Evolutionary conservation across 2,797 vertebrate species (phyloP).

Genomic region (Rallus crepitans): DNA sequence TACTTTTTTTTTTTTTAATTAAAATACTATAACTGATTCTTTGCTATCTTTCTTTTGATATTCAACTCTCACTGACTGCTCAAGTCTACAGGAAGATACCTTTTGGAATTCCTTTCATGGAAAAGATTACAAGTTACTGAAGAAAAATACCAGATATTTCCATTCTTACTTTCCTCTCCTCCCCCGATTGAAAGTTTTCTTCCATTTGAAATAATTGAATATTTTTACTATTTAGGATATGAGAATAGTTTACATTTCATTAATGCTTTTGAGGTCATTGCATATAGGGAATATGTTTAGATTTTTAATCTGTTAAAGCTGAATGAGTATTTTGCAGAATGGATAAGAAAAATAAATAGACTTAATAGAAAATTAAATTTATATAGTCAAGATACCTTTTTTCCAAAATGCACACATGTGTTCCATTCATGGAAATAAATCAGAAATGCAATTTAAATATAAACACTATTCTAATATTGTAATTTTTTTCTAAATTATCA

Average conservation of each 20-base stretch:
- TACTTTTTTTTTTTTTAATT: neutral
- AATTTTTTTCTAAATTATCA: neutral
- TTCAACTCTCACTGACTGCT: neutral
- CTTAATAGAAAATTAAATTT: neutral
- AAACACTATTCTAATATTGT: neutral
- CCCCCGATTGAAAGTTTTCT: neutral
- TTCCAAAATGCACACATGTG: neutral
- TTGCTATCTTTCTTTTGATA: neutral
- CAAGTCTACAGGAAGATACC: neutral
- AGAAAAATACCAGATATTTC: neutral
- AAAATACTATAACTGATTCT: neutral
- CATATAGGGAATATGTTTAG: neutral
- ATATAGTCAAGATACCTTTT: neutral
- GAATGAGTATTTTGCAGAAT: neutral
- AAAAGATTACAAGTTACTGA: neutral
- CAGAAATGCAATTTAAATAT: neutral
- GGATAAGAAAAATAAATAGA: neutral
- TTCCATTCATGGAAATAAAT: neutral
- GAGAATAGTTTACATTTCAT: neutral
- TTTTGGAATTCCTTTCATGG: neutral
- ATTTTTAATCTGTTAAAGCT: neutral
- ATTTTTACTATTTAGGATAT: neutral
- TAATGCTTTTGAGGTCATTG: neutral
- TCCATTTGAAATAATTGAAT: neutral
- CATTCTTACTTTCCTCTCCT: neutral